phyloP scores from a whole-genome alignment of 2,113 vertebrate species.

The Athene cunicularia region DNA sequence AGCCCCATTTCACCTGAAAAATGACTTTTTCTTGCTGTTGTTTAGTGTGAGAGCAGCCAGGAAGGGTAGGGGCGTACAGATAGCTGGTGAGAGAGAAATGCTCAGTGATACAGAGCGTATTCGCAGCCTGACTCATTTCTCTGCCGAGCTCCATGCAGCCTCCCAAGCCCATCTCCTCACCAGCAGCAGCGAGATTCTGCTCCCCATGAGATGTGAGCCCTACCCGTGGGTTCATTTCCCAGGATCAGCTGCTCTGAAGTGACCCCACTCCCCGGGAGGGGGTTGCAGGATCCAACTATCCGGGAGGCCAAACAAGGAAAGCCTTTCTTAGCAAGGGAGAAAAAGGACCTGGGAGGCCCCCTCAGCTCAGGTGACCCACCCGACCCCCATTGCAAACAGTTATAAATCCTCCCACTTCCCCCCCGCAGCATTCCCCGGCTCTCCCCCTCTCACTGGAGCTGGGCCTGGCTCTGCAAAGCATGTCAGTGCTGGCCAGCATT shows the following conservation, averaged over 20 bases:
- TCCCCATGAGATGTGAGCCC: fast-evolving
- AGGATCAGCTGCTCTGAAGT: neutral
- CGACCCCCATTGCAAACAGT: neutral
- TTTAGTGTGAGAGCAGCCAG: neutral
- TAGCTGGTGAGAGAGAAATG: neutral
- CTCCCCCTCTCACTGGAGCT: neutral
- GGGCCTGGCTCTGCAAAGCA: neutral
- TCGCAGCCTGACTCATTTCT: neutral
- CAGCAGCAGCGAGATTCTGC: neutral
- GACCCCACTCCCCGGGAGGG: neutral
- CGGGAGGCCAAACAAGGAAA: neutral
- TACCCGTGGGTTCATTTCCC: neutral
- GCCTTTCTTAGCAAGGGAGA: constrained; percentile 10
- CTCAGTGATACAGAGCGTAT: neutral
- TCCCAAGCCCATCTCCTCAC: fast-evolving
- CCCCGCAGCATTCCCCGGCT: neutral
- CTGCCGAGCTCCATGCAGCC: neutral
- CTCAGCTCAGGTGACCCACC: neutral
- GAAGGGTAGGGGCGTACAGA: neutral
- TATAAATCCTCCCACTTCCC: constrained; percentile 2
- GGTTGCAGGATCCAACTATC: neutral
- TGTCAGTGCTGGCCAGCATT: neutral
- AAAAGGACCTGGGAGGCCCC: neutral
- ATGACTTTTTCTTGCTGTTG: neutral
- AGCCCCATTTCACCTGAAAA: neutral